phyloP scores from a whole-genome alignment of 2,888 invertebrate species.

The Schizaphis graminum region DNA sequence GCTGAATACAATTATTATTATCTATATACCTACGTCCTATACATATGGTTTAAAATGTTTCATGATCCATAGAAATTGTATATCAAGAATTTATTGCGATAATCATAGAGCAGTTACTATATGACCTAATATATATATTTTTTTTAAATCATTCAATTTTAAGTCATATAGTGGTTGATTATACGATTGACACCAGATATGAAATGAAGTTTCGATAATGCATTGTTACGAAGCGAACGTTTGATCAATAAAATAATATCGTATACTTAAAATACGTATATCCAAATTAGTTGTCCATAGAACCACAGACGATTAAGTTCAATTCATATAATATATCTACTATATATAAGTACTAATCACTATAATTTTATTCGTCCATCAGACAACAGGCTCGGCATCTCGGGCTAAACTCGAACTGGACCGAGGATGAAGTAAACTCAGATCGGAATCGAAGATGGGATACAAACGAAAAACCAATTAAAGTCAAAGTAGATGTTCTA shows the following conservation, averaged over 20 bases:
- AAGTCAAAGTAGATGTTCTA: conserved; percentile 69
- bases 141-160: background rate
- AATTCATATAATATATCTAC: background rate
- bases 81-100: background rate
- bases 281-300: background rate
- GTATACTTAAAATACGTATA: background rate
- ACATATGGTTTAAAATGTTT: background rate
- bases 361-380: conserved; percentile 64
- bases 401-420: conserved; percentile 74
- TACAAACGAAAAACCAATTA: conserved; percentile 67
- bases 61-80: background rate
- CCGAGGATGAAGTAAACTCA: conserved; percentile 71
- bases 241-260: conserved; percentile 61
- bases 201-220: conserved; percentile 13
- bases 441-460: conserved; percentile 58
- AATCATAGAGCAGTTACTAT: background rate
- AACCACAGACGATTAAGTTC: background rate
- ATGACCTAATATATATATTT: background rate
- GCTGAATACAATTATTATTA: background rate
- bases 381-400: conserved; percentile 87
- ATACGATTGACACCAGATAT: conserved; percentile 46
- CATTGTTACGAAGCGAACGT: conserved; percentile 57
- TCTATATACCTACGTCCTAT: background rate
- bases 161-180: background rate
- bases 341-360: background rate